Evolutionary conservation across 2,888 invertebrate genomes (phyloP).

Genomic region (Ennomos quercinarius): DNA sequence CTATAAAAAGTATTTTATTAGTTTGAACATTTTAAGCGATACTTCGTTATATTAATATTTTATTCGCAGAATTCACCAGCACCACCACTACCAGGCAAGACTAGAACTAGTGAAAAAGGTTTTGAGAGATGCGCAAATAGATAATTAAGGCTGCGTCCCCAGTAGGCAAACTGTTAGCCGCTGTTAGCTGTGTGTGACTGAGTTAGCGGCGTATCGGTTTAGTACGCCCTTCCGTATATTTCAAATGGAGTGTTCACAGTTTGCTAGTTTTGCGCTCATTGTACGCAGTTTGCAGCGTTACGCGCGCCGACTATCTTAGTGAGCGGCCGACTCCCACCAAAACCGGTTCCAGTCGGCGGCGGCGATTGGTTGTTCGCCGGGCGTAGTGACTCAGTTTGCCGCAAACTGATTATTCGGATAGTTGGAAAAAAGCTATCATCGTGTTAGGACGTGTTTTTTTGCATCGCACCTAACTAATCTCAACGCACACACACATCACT

Average conservation of each 20-base stretch:
- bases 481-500: conserved; percentile 16
- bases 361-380: conserved; percentile 1
- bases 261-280: conserved; percentile 1
- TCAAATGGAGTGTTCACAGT: not conserved
- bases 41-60: too few relatives aligned
- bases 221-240: conserved; percentile 11
- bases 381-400: conserved; percentile 1
- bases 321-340: conserved; percentile 14
- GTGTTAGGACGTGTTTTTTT: conserved; percentile 14
- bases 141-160: too few relatives aligned
- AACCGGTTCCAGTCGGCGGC: conserved; percentile 11
- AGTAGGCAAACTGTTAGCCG: not conserved
- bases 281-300: not conserved
- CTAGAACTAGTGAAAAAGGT: too few relatives aligned
- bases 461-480: conserved; percentile 16
- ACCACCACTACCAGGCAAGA: too few relatives aligned
- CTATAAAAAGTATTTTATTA: too few relatives aligned
- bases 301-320: conserved; percentile 6
- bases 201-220: conserved; percentile 27
- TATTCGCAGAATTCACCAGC: too few relatives aligned
- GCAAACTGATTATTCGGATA: conserved; percentile 1
- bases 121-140: too few relatives aligned
- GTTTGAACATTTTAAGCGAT: too few relatives aligned
- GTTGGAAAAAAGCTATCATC: conserved; percentile 11
- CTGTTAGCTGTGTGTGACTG: too few relatives aligned